phyloP scores from a whole-genome alignment of 1,140 invertebrate genomes.

The Acromyrmex echinatior region DNA sequence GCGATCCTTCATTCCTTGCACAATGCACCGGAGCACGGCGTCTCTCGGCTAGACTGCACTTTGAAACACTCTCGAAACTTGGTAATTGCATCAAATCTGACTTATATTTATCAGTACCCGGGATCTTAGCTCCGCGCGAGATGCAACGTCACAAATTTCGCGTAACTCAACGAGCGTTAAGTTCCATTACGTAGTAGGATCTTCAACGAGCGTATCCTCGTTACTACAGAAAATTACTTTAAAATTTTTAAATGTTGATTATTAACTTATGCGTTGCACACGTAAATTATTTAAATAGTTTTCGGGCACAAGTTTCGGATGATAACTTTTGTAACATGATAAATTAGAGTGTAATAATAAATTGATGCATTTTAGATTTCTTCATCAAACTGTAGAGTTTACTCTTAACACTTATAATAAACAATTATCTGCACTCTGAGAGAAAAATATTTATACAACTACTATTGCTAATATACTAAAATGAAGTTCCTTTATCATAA shows the following conservation, averaged over 20 bases:
- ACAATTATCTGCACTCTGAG: too few relatives aligned
- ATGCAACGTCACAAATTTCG: slow-evolving; percentile 1
- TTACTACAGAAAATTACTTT: neutral
- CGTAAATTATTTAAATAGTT: slow-evolving; percentile 1
- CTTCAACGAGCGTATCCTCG: slow-evolving; percentile 19
- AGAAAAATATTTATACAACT: too few relatives aligned
- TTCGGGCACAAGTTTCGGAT: neutral
- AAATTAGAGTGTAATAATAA: neutral
- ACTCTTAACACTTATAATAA: neutral
- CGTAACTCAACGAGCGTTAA: slow-evolving; percentile 28
- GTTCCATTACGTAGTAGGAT: slow-evolving; percentile 1
- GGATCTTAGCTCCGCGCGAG: slow-evolving; percentile 31
- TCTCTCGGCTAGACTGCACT: slow-evolving; percentile 69
- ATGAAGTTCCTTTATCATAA: too few relatives aligned
- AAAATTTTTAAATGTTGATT: neutral
- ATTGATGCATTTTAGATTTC: neutral
- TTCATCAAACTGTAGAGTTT: neutral
- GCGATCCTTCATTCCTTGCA: slow-evolving; percentile 73
- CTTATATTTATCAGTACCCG: slow-evolving; percentile 60
- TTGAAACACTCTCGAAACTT: slow-evolving; percentile 71
- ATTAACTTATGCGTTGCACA: neutral
- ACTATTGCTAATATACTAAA: too few relatives aligned
- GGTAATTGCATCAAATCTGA: slow-evolving; percentile 69
- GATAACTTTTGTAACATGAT: neutral
- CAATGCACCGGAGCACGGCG: slow-evolving; percentile 74